A percentile compares a stretch with the other conserved stretches of the same genome.
Conservation (phyloP, 2,113 vertebrate genomes). For the Vulpes lagopus region DNA sequence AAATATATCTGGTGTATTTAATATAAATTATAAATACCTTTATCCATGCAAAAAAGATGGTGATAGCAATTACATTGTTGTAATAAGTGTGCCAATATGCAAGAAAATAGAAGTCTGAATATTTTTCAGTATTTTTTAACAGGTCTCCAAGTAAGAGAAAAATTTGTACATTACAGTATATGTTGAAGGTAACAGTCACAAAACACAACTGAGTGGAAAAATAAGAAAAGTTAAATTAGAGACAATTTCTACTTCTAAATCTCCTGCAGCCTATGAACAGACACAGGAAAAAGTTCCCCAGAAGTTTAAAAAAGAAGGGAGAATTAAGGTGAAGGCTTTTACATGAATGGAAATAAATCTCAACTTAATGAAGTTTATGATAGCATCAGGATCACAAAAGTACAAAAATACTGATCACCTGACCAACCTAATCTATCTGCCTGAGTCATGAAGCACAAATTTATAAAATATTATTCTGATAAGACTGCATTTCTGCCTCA, state of each 20-base stretch:
- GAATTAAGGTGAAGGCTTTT: not conserved
- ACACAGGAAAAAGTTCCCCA: slow-evolving; percentile 18
- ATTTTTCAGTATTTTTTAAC: slow-evolving; percentile 75
- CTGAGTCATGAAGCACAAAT: slow-evolving; percentile 41
- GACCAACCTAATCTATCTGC: not conserved
- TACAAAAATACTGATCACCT: not conserved
- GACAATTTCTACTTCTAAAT: slow-evolving; percentile 34
- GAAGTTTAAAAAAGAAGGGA: slow-evolving; percentile 14
- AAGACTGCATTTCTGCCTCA: not conserved
- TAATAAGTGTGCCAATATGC: slow-evolving; percentile 83
- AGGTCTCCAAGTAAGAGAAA: slow-evolving; percentile 81
- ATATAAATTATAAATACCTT: slow-evolving; percentile 79
- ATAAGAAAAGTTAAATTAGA: slow-evolving; percentile 69
- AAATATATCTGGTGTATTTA: not conserved
- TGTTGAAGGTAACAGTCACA: slow-evolving; percentile 82
- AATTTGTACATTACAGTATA: slow-evolving; percentile 72
- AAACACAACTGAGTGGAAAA: slow-evolving; percentile 81
- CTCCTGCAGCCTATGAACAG: slow-evolving; percentile 38
- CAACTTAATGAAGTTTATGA: not conserved
- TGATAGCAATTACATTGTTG: slow-evolving; percentile 84
- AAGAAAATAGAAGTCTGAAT: slow-evolving; percentile 86
- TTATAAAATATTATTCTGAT: slow-evolving; percentile 13
- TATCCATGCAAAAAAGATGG: slow-evolving; percentile 86
- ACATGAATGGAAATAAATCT: not conserved
- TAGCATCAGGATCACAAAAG: slow-evolving; percentile 5